Conservation (phyloP, 2,797 vertebrate species). For the Protonibea diacanthus region DNA sequence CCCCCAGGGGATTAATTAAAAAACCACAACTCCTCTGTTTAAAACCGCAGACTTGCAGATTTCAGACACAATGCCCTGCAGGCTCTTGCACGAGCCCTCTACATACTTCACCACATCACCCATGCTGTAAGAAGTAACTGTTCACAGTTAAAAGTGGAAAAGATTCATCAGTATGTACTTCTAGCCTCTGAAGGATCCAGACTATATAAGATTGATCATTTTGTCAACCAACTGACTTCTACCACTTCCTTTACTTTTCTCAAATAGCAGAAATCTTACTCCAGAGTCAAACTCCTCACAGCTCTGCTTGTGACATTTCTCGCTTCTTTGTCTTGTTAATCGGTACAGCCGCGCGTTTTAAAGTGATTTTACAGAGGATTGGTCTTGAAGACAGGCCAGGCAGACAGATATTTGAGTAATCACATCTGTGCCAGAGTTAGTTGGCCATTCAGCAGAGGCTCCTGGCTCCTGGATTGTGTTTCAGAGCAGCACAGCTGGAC, state of each 20-base stretch:
- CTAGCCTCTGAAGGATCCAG: neutral
- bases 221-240: neutral
- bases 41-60: conserved; percentile 26
- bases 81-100: conserved; percentile 14
- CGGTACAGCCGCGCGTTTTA: conserved; percentile 21
- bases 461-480: conserved; percentile 63
- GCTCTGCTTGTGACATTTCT: conserved; percentile 1
- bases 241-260: neutral
- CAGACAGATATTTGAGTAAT: conserved; percentile 63
- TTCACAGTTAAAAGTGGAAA: neutral
- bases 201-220: neutral
- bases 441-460: conserved; percentile 47
- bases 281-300: conserved; percentile 1
- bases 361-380: conserved; percentile 60
- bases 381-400: conserved; percentile 44
- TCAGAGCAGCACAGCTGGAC: conserved; percentile 78
- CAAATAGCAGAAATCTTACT: neutral
- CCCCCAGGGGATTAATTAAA: conserved; percentile 37
- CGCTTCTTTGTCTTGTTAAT: neutral
- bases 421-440: conserved; percentile 67
- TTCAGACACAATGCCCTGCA: conserved; percentile 42
- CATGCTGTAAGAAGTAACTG: conserved; percentile 8
- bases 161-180: neutral
- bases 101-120: conserved; percentile 23
- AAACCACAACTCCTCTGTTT: conserved; percentile 33